These are phyloP conservation scores for Mamestra brassicae DNA, from an alignment of 2,888 invertebrate genomes.

Conservation along the genomic window DNA sequence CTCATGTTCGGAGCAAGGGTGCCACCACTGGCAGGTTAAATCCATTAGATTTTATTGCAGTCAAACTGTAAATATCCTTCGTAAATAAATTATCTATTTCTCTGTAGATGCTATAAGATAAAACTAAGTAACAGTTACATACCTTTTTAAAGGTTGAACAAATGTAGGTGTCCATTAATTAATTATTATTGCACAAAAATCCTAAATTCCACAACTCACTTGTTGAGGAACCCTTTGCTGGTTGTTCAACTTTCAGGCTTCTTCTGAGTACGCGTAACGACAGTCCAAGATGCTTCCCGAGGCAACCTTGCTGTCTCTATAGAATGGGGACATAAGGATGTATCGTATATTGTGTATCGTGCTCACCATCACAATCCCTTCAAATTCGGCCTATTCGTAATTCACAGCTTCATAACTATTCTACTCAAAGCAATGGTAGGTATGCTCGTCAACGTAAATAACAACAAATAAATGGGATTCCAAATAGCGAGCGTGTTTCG, in stretches of 20 bases:
- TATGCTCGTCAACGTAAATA: neutral
- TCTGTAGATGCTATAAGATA: neutral
- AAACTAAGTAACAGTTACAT: constrained; percentile 7
- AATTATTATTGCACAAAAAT: neutral
- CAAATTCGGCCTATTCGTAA: too few relatives aligned
- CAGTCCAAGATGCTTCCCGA: neutral
- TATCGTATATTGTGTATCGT: too few relatives aligned
- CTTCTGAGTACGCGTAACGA: neutral
- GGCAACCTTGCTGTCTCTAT: neutral
- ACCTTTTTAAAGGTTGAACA: neutral
- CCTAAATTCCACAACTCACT: too few relatives aligned
- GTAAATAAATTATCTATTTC: neutral
- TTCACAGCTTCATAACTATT: too few relatives aligned
- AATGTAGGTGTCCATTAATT: too few relatives aligned
- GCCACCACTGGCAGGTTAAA: neutral
- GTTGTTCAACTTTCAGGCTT: too few relatives aligned
- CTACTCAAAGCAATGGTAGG: neutral
- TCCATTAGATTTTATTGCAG: neutral
- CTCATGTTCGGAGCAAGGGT: neutral
- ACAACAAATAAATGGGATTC: neutral
- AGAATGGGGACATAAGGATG: too few relatives aligned
- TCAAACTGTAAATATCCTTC: constrained; percentile 3
- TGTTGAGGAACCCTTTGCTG: too few relatives aligned
- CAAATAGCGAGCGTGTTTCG: neutral
- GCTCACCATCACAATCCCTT: too few relatives aligned